Percentiles rank a stretch among this genome's conserved stretches.
These are phyloP conservation scores for Nycteola revayana DNA, from an alignment of 2,888 invertebrate species.

Conservation along the genomic window DNA sequence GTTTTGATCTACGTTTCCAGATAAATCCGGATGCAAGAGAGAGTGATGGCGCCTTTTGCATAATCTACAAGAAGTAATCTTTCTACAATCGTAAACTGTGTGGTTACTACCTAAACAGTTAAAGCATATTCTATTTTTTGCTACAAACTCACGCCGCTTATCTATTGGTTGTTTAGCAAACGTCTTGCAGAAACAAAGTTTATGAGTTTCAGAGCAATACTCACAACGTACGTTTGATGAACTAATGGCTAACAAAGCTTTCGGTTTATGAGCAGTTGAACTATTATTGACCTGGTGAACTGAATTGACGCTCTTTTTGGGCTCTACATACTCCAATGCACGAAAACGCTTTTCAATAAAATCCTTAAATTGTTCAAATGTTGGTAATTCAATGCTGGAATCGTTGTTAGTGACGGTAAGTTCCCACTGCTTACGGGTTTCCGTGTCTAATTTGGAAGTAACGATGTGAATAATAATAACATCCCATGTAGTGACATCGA, in stretches of 20 bases:
- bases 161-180: constrained; percentile 11
- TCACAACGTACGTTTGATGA: constrained; percentile 9
- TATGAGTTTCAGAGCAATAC: constrained; percentile 23
- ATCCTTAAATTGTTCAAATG: constrained; percentile 2
- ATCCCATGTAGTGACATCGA: too few species aligned
- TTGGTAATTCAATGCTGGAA: constrained; percentile 28
- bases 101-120: constrained; percentile 2
- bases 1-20: neutral
- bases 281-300: neutral
- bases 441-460: too few species aligned
- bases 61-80: neutral
- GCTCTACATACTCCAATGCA: constrained; percentile 24
- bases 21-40: constrained; percentile 5
- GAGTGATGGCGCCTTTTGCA: constrained; percentile 4
- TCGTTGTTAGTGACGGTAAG: too few species aligned
- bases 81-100: neutral
- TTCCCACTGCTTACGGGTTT: too few species aligned
- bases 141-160: constrained; percentile 1
- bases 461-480: too few species aligned
- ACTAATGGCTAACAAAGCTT: neutral
- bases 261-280: neutral
- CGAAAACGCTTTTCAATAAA: constrained; percentile 17
- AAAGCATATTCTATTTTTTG: constrained; percentile 1
- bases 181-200: too few species aligned
- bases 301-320: constrained; percentile 3